Percentiles rank a stretch among this genome's conserved stretches.
phyloP scores from a whole-genome alignment of 2,797 vertebrate genomes.

The Pterois miles region DNA sequence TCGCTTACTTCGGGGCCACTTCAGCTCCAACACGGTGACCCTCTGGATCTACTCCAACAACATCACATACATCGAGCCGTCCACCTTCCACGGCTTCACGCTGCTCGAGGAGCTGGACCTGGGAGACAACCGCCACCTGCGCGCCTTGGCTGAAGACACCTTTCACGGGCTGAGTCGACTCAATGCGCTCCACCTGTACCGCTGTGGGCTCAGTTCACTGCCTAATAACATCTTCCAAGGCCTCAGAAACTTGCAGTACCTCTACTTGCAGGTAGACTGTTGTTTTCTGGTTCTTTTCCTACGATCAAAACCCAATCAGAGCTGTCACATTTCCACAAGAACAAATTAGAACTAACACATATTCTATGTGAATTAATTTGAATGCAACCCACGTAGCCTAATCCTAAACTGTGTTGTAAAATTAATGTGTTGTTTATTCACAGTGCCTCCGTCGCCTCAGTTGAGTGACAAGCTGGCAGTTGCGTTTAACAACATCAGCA shows the following conservation, averaged over 20 bases:
- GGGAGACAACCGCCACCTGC: slow-evolving; percentile 95
- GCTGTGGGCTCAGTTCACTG: slow-evolving; percentile 92
- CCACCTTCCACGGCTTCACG: slow-evolving; percentile 92
- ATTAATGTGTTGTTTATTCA: background rate
- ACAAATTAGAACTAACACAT: background rate
- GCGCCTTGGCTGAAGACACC: slow-evolving; percentile 92
- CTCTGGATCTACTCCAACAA: slow-evolving; percentile 99
- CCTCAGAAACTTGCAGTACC: slow-evolving; percentile 96
- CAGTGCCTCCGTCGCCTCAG: background rate
- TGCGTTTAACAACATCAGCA: slow-evolving; percentile 3
- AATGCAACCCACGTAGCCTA: background rate
- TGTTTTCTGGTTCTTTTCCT: background rate
- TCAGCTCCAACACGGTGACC: slow-evolving; percentile 93
- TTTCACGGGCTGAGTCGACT: slow-evolving; percentile 94
- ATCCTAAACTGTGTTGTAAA: background rate
- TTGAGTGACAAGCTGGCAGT: slow-evolving; percentile 3
- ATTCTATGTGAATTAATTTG: background rate
- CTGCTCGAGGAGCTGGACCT: slow-evolving; percentile 96
- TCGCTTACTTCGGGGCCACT: slow-evolving; percentile 90
- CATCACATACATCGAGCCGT: slow-evolving; percentile 95
- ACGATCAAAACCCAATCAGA: background rate
- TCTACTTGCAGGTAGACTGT: slow-evolving; percentile 91
- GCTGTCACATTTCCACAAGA: background rate
- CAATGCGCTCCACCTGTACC: slow-evolving; percentile 95
- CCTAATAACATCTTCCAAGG: slow-evolving; percentile 93